Conservation (phyloP, 23 tunicate genomes). For the Styela plicata region DNA sequence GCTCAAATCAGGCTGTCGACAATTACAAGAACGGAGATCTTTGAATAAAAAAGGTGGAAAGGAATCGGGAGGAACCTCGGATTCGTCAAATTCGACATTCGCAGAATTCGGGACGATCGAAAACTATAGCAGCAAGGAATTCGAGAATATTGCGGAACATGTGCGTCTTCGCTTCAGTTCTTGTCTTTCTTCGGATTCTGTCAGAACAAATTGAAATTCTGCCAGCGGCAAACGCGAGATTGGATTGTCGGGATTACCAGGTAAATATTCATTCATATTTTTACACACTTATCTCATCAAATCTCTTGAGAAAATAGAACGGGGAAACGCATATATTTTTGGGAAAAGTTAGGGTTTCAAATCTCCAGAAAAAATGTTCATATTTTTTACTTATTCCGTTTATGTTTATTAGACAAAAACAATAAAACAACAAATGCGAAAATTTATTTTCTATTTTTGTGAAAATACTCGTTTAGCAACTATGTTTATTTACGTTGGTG, state of each 20-base stretch:
- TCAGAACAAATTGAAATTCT: constrained; percentile 12
- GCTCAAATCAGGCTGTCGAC: constrained; percentile 1
- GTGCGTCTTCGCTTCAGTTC: not conserved
- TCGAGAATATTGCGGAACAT: constrained; percentile 6
- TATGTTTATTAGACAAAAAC: too few species aligned
- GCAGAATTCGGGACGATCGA: not conserved
- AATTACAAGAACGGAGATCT: not conserved
- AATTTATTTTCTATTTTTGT: too few species aligned
- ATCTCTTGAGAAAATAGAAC: not conserved
- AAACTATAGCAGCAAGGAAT: not conserved
- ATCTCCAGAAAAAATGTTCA: too few species aligned
- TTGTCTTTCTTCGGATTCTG: not conserved
- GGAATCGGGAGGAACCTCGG: constrained; percentile 1
- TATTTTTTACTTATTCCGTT: too few species aligned
- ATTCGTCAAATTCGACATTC: constrained; percentile 10
- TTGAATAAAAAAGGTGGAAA: not conserved
- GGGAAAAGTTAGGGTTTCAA: too few species aligned
- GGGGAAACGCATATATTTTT: too few species aligned
- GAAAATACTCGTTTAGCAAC: too few species aligned
- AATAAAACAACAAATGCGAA: too few species aligned
- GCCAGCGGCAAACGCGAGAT: not conserved
- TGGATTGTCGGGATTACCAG: constrained; percentile 27
- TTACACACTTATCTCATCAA: not conserved
- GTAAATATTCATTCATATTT: not conserved
- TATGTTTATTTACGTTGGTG: too few species aligned